Base-by-base conservation (phyloP, 2,888 invertebrate genomes). In the Eilema sororculum region DNA sequence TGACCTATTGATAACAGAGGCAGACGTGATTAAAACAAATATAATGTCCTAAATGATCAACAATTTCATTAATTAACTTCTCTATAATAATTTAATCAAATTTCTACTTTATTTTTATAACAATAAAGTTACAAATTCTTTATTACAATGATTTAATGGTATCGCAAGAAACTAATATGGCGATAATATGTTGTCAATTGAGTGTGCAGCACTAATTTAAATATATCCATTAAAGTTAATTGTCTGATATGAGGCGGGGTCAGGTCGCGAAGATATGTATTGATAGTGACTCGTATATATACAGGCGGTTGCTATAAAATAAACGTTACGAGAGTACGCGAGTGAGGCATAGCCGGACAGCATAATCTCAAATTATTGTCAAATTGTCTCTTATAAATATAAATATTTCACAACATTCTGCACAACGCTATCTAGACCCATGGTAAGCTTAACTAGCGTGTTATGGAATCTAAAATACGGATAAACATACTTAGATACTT, bases 141-240 rank as follows among this genome's bases (percentile, higher is more conserved):
- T 72, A 62, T 71, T 28, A n/a, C 0, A 0, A 4, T 56, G 52
- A n/a, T 46, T 25, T 46, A 22, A 65, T 30, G 56, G 52, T 56
- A 65, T 65, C 64, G 13, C 28, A 52, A n/a, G 22, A 70, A 66
- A 72, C 82, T 81, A 77, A 82, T 76, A 73, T 56, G 71, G 80
- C 79, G 83, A 87, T 85, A 83, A 76, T 79, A 84, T 86, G 87
- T 88, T 88, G 91, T 89, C 89, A 89, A 90, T 92, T 88, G 88
- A 90, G 87, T 90, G 89, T 86, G 87, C 84, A 87, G 87, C 84
- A 89, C 94, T 94, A 94, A 95, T 94, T 94, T 93, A 93, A 95
- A 93, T 94, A 82, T 93, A 92, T 87, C 90, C 91, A 95, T 95
- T 94, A 93, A 91, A 93, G 90, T 94, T 94, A 95, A 95, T 95